A percentile compares a stretch with the other conserved stretches of the same genome.
phyloP scores from a whole-genome alignment of 2,797 vertebrate species.

The Onychomys arenicola region DNA sequence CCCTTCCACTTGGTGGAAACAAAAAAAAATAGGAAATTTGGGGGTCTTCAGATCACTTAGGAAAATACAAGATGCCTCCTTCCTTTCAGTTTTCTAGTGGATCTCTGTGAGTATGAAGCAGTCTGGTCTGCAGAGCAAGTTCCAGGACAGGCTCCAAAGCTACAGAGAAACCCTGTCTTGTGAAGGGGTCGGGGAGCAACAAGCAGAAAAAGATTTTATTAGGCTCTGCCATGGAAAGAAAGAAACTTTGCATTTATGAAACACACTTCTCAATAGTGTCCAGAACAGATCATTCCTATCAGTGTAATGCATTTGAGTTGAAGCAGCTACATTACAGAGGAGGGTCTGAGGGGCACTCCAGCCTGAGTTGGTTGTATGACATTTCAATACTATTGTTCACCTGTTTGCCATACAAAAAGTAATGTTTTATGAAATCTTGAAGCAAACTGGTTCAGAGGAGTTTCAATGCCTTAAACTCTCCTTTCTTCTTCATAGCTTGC shows the following conservation, averaged over 20 bases:
- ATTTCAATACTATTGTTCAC: not conserved
- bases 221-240: too few relatives aligned
- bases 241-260: not conserved
- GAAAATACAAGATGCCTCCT: not conserved
- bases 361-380: not conserved
- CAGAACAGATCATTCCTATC: not conserved
- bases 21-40: not conserved
- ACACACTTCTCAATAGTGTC: not conserved
- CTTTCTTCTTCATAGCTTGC: constrained; percentile 91
- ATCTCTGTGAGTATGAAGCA: not conserved
- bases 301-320: not conserved
- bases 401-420: not conserved
- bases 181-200: too few relatives aligned
- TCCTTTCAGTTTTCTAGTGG: not conserved
- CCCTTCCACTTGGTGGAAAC: not conserved
- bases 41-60: not conserved
- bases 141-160: not conserved
- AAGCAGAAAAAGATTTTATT: not conserved
- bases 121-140: not conserved
- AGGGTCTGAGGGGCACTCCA: not conserved
- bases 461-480: constrained; percentile 31
- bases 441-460: not conserved
- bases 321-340: not conserved
- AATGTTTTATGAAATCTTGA: not conserved
- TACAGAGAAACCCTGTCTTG: not conserved